Evolutionary conservation across 1,140 invertebrate species (phyloP), one percentile per base, ranked within the genome.

Genomic region (Tetramorium parvispinum): DNA sequence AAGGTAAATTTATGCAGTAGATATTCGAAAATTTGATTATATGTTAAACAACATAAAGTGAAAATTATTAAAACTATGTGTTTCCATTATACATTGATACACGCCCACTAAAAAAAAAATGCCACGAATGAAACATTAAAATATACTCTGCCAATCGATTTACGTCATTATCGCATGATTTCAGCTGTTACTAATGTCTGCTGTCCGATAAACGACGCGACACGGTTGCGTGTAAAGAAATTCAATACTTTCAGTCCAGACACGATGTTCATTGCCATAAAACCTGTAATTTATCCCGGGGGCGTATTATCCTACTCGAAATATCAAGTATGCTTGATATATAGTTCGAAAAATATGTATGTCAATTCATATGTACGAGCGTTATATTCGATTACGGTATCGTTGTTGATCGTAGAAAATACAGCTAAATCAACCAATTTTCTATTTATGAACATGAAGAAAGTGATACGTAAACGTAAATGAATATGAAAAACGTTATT

Each of bases 241-340:
- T 73, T 32, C 66, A 21, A 83, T 75, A 83, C 40, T 46, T 82
- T 40, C 18, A 73, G 43, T 75, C 43, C 68, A 83, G 79, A 83
- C 24, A 32, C 55, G 40, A 2, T 59, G 53, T 83, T 83, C 75
- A 73, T 75, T 83, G 49, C 43, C 40, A 59, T 59, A 21, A 75
- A 73, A 61, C 68, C 49, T 49, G 68, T 83, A 83, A 83, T 83
- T 83, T 83, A 83, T 83, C 53, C 24, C n/a, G 79, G 79, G 79
- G 79, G 79, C 79, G 79, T 83, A 83, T 75, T 13, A 8, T 73
- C 13, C 40, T 7, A 13, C 53, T 83, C 2, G 53, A 59, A 59
- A 73, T 71, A 40, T 83, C 53, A 59, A 82, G 53, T 53, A 24
- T 59, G 27, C 68, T 37, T n/a, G 7, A 73, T 21, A 46, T 68